Percentiles rank a stretch among this genome's conserved stretches.
Evolutionary conservation across 2,888 invertebrate genomes (phyloP).

Genomic region (Watsonalla cultraria): DNA sequence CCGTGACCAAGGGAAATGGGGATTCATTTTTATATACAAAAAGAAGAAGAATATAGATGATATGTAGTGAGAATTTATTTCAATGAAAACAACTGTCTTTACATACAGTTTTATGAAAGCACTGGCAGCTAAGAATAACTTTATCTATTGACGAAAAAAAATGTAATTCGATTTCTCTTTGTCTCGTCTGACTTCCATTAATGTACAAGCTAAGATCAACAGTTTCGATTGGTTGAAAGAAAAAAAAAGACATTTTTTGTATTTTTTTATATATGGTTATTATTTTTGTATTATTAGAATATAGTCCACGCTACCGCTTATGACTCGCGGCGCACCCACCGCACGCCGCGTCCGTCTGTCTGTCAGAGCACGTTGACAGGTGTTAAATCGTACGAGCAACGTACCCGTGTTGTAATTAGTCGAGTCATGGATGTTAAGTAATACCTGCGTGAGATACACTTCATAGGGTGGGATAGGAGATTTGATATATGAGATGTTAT

Average conservation of each 20-base stretch:
- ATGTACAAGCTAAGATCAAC: too few species aligned
- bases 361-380: constrained; percentile 64
- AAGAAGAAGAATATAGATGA: too few species aligned
- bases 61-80: too few species aligned
- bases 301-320: constrained; percentile 5
- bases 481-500: not conserved
- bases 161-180: too few species aligned
- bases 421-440: constrained; percentile 59
- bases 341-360: constrained; percentile 47
- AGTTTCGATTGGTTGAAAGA: too few species aligned
- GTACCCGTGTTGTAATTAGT: constrained; percentile 52
- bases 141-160: too few species aligned
- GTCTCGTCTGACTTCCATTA: too few species aligned
- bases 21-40: too few species aligned
- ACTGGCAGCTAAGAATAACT: too few species aligned
- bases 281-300: not conserved
- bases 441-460: constrained; percentile 21
- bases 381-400: constrained; percentile 60
- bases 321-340: constrained; percentile 19
- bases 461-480: not conserved
- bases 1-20: too few species aligned
- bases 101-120: not conserved
- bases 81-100: constrained; percentile 2
- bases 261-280: too few species aligned
- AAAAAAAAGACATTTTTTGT: too few species aligned